Percentiles rank a stretch among this genome's conserved stretches.
Evolutionary conservation across 53 echinoderm and acorn worm species (phyloP).

Genomic region (Patiria pectinifera): DNA sequence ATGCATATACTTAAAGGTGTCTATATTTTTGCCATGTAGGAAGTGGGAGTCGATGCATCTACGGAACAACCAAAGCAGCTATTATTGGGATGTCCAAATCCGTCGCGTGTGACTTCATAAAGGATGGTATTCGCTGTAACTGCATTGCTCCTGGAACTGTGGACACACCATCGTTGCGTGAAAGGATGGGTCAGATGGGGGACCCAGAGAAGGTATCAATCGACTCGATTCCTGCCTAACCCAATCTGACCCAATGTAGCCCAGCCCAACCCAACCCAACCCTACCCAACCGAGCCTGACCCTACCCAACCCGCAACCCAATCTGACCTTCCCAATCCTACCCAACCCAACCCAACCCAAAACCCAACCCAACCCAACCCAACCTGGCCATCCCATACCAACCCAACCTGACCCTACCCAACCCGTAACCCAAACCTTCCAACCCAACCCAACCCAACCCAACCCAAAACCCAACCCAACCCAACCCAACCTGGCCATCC

Average conservation of each 20-base stretch:
- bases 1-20: not conserved
- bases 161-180: constrained; percentile 87
- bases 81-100: constrained; percentile 88
- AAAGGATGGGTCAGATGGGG: constrained; percentile 70
- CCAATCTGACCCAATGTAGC: not conserved
- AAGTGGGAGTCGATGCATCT: constrained; percentile 76
- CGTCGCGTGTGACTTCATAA: constrained; percentile 86
- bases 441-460: no score
- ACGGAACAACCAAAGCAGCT: constrained; percentile 88
- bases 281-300: not conserved
- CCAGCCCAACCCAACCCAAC: not conserved
- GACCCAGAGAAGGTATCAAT: constrained; percentile 70
- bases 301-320: no score
- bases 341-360: no score
- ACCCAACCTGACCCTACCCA: not conserved
- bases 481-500: constrained; percentile 3
- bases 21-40: constrained; percentile 56
- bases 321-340: no score
- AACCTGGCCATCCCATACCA: not conserved
- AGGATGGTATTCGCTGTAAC: constrained; percentile 90
- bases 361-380: no score
- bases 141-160: constrained; percentile 93
- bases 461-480: no score
- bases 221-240: constrained; percentile 10
- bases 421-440: no score